Evolutionary conservation across 2,797 vertebrate species (phyloP), one percentile per base, ranked within the genome.

Genomic region (Pygocentrus nattereri): DNA sequence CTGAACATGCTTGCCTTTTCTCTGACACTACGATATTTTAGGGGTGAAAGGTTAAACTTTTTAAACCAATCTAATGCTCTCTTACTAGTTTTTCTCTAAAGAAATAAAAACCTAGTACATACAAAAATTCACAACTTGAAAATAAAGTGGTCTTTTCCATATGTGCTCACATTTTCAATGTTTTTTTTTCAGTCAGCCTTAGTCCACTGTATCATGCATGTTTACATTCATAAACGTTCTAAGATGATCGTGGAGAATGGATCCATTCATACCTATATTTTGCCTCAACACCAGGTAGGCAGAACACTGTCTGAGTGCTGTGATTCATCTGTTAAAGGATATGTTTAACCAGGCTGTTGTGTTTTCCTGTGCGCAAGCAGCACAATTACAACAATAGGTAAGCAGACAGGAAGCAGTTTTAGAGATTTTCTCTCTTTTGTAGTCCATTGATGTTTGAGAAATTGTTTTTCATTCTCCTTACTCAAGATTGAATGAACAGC

Each of bases 11-110:
- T 85, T 78, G 67, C 87, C 86, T 92, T 90, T 88, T 88, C 79
- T 87, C 89, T 91, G 88, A 93, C 83, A 82, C 85, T 89, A 90
- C 90, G 92, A 80, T 88, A 90, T 88, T 25, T 78, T 41, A 68
- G 76, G 13, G 27, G 56, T 47, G 49, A n/a, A n/a, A 73, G 18
- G 12, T 54, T 19, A 10, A 56, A 12, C 19, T 73, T 73, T 12
- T 5, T 12, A 19, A 12, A 10, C 47, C 21, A 52, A 12, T 34
- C 8, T 25, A 23, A 25, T n/a, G n/a, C 27, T 23, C 31, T 5
- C n/a, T 25, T 49, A 47, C 10, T 47, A 69, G 23, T 50, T 47
- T 47, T 50, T 12, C 13, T 1, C 21, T 27, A 18, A 49, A 49
- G 64, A 61, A 16, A 31, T 27, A n/a, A n/a, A n/a, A n/a, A n/a